Evolutionary conservation across 2,888 invertebrate species (phyloP), one percentile per base, ranked within the genome.

Genomic region (Pheosia gnoma): DNA sequence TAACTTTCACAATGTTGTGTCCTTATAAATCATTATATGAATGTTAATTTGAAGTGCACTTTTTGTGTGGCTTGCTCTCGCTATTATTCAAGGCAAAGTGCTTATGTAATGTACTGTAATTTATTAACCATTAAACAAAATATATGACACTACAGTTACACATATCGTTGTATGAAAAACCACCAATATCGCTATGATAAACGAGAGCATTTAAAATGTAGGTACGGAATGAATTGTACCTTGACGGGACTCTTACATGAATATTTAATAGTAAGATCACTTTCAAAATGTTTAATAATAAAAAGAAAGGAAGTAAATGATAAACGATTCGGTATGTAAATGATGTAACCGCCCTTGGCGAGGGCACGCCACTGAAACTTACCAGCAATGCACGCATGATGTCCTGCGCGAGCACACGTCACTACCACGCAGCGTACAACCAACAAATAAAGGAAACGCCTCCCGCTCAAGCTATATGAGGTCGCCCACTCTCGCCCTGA

Each of bases 401-500:
- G 90, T 87, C 85, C 87, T 82, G 82, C 59, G 59, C 75, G 70
- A 83, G 81, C 74, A 74, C 84, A 91, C 93, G 92, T 88, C 93
- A 91, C 92, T 83, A 82, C 80, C 88, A 89, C 89, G 85, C 84
- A 80, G 82, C 87, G 87, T 80, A 89, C 91, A 79, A 91, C 84
- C 81, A 88, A 89, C 93, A 93, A 93, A 93, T 93, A 93, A 93
- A 93, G 90, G 90, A 89, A 86, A 82, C 82, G 77, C 82, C 88
- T 86, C 89, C 88, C 84, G 90, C 91, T 85, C 91, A 75, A 79
- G 87, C 90, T 93, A 88, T 93, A 91, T 86, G 93, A 91, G 91
- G 90, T 88, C 90, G 92, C 92, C 92, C 92, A 89, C 93, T 93
- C 93, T 90, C 89, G 90, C 89, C 90, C 88, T 86, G 89, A 79